Conservation (phyloP, 2,888 invertebrate species). For the Salticus scenicus region DNA sequence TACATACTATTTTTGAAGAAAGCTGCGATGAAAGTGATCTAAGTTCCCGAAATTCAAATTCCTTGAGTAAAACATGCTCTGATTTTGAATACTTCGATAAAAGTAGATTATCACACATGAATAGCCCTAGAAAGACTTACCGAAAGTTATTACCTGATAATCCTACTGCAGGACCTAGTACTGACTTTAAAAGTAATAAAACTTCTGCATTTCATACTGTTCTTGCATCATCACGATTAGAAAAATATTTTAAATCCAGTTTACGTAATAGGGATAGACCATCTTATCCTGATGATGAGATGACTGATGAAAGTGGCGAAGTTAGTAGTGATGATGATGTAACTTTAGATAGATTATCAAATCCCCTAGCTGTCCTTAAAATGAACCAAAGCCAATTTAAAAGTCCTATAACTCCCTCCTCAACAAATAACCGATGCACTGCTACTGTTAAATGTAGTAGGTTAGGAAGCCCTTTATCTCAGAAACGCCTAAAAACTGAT, state of each 20-base stretch:
- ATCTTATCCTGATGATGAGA: conserved; percentile 69
- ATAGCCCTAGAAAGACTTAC: conserved; percentile 30
- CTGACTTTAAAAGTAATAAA: conserved; percentile 80
- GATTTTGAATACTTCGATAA: conserved; percentile 89
- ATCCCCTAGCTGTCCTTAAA: background rate
- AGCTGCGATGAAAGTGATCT: conserved; percentile 90
- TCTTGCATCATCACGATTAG: conserved; percentile 87
- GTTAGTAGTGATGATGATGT: conserved; percentile 65
- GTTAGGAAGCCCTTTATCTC: background rate
- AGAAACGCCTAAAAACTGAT: background rate
- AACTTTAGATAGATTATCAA: conserved; percentile 20
- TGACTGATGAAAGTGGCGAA: conserved; percentile 69
- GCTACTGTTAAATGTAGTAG: background rate
- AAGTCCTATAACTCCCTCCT: background rate
- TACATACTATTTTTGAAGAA: conserved; percentile 95
- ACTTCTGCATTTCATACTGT: conserved; percentile 82
- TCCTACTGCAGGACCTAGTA: conserved; percentile 88
- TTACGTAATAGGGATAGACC: conserved; percentile 61
- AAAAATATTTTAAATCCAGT: conserved; percentile 84
- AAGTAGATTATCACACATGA: conserved; percentile 23
- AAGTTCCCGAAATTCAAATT: conserved; percentile 75
- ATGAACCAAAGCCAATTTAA: background rate
- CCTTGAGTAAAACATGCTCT: conserved; percentile 79
- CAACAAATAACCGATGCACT: background rate
- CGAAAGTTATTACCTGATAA: conserved; percentile 79